Evolutionary conservation across 1,140 invertebrate species (phyloP).

Genomic region (Zaprionus tsacasi): DNA sequence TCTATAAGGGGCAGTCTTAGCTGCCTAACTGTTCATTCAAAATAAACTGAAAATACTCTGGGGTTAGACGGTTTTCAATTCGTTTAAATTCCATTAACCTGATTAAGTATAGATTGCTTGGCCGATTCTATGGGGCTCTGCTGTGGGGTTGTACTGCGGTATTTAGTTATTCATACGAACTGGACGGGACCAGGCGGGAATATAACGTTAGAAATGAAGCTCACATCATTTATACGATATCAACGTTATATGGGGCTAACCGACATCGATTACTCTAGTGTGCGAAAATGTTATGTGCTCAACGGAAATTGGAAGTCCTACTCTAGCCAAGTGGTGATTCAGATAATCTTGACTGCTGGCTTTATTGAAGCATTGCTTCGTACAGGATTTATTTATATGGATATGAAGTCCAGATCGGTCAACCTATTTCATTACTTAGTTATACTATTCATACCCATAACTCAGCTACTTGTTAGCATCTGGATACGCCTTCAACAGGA

Average conservation of each 20-base stretch:
- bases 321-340: background rate
- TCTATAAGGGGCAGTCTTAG: no score
- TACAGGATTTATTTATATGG: background rate
- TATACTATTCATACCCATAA: background rate
- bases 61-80: no score
- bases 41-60: no score
- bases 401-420: background rate
- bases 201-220: background rate
- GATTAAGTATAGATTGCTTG: background rate
- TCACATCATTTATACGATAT: slow-evolving; percentile 20
- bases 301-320: slow-evolving; percentile 9
- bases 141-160: background rate
- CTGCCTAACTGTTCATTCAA: no score
- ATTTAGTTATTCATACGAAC: slow-evolving; percentile 7
- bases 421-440: slow-evolving; percentile 11
- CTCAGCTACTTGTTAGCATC: slow-evolving; percentile 6
- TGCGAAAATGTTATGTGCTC: background rate
- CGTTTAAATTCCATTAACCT: background rate
- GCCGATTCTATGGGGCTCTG: background rate
- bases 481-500: slow-evolving; percentile 21
- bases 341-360: background rate
- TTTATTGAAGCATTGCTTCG: background rate
- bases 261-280: slow-evolving; percentile 26
- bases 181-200: background rate
- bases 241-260: slow-evolving; percentile 34